Evolutionary conservation across 53 echinoderm and acorn worm species (phyloP), one percentile per base, ranked within the genome.

Genomic region (Crossaster papposus): DNA sequence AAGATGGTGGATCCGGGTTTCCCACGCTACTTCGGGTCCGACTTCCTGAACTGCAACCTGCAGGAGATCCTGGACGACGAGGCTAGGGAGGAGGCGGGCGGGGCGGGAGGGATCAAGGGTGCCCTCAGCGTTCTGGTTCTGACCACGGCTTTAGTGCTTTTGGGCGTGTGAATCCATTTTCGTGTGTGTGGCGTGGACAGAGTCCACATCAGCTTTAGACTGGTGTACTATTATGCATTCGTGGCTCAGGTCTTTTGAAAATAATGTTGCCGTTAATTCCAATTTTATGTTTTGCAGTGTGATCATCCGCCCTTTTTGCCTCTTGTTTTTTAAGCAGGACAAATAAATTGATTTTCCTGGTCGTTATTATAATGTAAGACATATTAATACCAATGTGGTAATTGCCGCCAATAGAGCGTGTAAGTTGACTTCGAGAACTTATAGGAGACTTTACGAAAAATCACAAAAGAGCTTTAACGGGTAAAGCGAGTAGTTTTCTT

Each of bases 1-100:
- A 55, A 64, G 24, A 31, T 20, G 20, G 89, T 92, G 17, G 81
- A 88, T 17, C 55, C 72, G 51, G 92, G 92, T 23, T 92, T 88
- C 51, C 92, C 92, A 18, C 70, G 81, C 14, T 88, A 88, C 70
- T 89, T 92, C 76, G 92, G 92, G 20, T 51, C 76, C 44, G 92
- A 92, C 36, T 92, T 92, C 52, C 77, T 92, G 9, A 81, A 76
- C 64, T 92, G 92, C 65, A 54, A 83, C 50, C 83, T 86, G 0
- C 58, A 86, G 77, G 75, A 31, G 86, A 86, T 86, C 17, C n/a
- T 86, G 63, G 62, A 86, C 26, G 86, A 86, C 3, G 86, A 86
- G 77, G 86, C 86, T 10, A 86, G 72, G 53, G 86, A 86, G 37
- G 77, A n/a, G n/a, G 54, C 30, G 51, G 11, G 10, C 33, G 85